Conservation (phyloP, 2,113 vertebrate genomes). For the Pterocles orientalis region DNA sequence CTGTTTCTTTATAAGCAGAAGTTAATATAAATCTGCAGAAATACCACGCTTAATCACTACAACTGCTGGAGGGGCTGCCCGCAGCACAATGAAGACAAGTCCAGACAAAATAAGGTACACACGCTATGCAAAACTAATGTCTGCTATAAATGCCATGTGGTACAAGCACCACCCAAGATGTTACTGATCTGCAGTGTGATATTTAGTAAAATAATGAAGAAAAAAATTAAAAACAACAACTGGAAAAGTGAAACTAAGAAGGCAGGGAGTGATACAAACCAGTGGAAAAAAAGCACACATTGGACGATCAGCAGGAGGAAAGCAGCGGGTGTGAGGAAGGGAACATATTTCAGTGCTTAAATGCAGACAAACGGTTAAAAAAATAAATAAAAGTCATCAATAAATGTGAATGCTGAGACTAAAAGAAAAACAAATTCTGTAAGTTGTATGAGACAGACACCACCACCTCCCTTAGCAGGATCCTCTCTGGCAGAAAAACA, state of each 20-base stretch:
- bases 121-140: conserved; percentile 41
- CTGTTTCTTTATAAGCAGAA: conserved; percentile 39
- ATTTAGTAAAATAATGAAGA: conserved; percentile 54
- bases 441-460: neutral
- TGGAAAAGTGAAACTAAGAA: neutral
- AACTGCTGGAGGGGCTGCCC: conserved; percentile 64
- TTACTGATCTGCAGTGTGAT: conserved; percentile 37
- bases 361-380: neutral
- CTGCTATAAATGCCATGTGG: conserved; percentile 33
- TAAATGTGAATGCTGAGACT: neutral
- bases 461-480: neutral
- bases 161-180: conserved; percentile 53
- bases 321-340: neutral
- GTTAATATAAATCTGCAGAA: conserved; percentile 67
- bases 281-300: rapidly evolving
- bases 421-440: neutral
- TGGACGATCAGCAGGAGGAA: neutral
- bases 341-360: neutral
- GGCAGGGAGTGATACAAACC: neutral
- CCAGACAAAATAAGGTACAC: conserved; percentile 43
- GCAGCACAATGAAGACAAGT: conserved; percentile 58
- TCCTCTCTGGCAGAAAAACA: neutral
- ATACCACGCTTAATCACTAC: conserved; percentile 61
- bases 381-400: neutral
- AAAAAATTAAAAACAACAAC: neutral